Evolutionary conservation across 2,113 vertebrate genomes (phyloP), one percentile per base, ranked within the genome.

Genomic region (Salvelinus fontinalis): DNA sequence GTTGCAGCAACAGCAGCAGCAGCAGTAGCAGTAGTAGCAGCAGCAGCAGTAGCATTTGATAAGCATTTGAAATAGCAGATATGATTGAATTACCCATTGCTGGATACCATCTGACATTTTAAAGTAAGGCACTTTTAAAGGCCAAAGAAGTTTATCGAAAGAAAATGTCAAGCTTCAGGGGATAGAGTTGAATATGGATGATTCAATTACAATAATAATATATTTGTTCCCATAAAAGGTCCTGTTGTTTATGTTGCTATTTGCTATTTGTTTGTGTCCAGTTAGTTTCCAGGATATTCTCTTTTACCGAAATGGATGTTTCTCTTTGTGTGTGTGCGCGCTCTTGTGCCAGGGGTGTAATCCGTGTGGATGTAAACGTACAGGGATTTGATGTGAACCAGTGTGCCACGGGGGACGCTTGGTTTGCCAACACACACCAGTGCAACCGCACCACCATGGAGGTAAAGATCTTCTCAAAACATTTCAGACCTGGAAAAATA

Each of bases 391-490:
- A 95, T 86, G 86, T 99, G 83, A 92, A 99, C 84, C 98, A 98
- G 89, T 99, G 98, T 62, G 77, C 91, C 54, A 85, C 79, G 0
- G 94, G 93, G 44, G 88, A 94, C 1, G 87, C 92, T 79, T 99
- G 98, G 98, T 99, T 96, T 74, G 86, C 96, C 0, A 93, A 94
- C 82, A 96, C 96, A 0, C 97, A 99, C 86, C 92, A 90, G 86
- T 99, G 98, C 77, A 96, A 99, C 81, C 96, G 94, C 90, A 98
- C 97, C 89, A 98, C 91, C 91, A 99, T 96, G 86, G 90, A 97
- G 96, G 97, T 98, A 95, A 87, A 12, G 8, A 27, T 16, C 65
- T 13, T 24, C 24, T 65, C 62, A 44, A 44, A 44, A 44, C 39
- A 11, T 44, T 44, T 44, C 11, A 44, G 9, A 9, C 39, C 8